These are phyloP conservation scores for Rhinichthys osculus DNA, from an alignment of 2,797 vertebrate species.

Conservation along the genomic window DNA sequence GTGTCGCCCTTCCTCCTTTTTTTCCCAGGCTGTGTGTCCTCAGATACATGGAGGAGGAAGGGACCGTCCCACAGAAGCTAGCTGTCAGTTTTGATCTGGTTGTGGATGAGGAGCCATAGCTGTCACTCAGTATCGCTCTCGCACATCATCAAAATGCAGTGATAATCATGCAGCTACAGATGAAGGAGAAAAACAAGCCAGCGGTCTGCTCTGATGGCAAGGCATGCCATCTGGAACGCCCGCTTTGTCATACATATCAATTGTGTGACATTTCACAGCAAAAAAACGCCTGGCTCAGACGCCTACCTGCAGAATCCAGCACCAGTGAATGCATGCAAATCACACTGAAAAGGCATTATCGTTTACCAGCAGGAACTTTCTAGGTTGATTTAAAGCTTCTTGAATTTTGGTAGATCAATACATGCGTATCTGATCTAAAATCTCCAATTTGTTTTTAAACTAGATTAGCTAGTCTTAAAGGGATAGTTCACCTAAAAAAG, in stretches of 20 bases:
- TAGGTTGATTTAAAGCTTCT: not conserved
- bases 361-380: constrained; percentile 16
- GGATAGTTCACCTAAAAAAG: not conserved
- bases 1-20: constrained; percentile 46
- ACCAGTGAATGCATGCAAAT: constrained; percentile 39
- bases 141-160: constrained; percentile 72
- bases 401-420: not conserved
- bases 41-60: constrained; percentile 62
- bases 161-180: constrained; percentile 74
- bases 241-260: constrained; percentile 70
- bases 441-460: not conserved
- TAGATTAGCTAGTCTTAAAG: not conserved
- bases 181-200: constrained; percentile 52
- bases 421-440: not conserved
- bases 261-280: constrained; percentile 73
- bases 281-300: constrained; percentile 49
- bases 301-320: constrained; percentile 50
- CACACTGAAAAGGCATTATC: constrained; percentile 8
- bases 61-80: constrained; percentile 56
- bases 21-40: constrained; percentile 59
- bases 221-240: constrained; percentile 62
- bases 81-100: constrained; percentile 71
- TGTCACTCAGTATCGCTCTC: constrained; percentile 74
- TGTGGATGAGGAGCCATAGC: constrained; percentile 59
- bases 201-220: constrained; percentile 61